Percentiles rank a stretch among this genome's conserved stretches.
Conservation (phyloP, 2,113 vertebrate genomes). For the Alectura lathami region DNA sequence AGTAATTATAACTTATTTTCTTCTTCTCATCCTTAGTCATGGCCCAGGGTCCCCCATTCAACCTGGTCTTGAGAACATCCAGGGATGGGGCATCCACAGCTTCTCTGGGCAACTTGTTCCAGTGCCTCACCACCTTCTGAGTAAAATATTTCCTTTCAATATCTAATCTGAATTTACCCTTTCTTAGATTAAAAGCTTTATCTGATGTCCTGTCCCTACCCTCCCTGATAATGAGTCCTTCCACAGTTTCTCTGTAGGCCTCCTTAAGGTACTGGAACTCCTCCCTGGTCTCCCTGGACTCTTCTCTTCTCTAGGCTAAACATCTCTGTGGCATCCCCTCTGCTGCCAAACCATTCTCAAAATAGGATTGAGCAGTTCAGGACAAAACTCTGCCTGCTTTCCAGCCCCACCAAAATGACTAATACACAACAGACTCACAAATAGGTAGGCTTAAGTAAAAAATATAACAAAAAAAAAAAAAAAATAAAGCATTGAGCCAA, state of each 20-base stretch:
- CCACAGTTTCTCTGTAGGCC: not conserved
- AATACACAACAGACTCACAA: not conserved
- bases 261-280: not conserved
- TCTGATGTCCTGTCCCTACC: not conserved
- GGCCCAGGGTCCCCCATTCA: too few relatives aligned
- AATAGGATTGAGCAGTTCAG: not conserved
- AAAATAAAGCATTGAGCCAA: accelerated
- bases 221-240: not conserved
- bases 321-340: not conserved
- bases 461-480: not conserved
- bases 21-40: not conserved
- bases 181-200: not conserved
- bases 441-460: not conserved
- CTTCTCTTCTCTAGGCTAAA: not conserved
- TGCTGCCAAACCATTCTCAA: accelerated
- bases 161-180: not conserved
- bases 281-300: not conserved
- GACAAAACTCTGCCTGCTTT: not conserved
- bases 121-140: not conserved
- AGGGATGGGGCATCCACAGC: not conserved
- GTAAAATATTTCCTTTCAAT: not conserved
- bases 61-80: not conserved
- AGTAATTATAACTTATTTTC: not conserved
- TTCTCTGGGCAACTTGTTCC: not conserved
- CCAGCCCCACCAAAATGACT: not conserved